Evolutionary conservation across 2,113 vertebrate species (phyloP), one percentile per base, ranked within the genome.

Genomic region (Chunga burmeisteri): DNA sequence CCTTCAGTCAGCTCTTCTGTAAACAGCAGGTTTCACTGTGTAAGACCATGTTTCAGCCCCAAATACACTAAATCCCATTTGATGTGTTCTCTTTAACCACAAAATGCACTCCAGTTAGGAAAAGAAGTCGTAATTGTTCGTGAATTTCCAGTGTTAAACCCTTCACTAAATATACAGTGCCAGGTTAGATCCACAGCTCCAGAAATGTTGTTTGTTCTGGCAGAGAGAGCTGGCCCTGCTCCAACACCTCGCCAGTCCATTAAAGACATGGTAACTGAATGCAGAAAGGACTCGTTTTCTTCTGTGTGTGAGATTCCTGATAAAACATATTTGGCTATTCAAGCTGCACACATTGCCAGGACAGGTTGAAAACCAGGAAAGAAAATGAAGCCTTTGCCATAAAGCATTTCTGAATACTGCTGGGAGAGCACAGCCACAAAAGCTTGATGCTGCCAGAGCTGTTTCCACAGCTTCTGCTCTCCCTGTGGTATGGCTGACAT

Each of bases 71-170:
- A 92, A 65, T 74, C 42, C 38, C 67, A 36, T 73, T 21, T 0
- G 0, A 15, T 26, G 23, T 38, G 27, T 38, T 85, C 84, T 74
- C 63, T 81, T 53, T 58, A 78, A 86, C 40, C 63, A 92, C 72
- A 92, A 78, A 86, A 83, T 13, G 50, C 79, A 59, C 46, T 93
- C 67, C n/a, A 47, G 56, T 90, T 63, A 74, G 95, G 80, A 83
- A 77, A 81, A 53, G 25, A 80, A 93, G 67, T 42, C 68, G 26
- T 87, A 84, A 75, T 56, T 87, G 87, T 82, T 91, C 52, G 16
- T 19, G 73, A 30, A 81, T 71, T 86, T 84, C 65, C 73, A 94
- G 61, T 42, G n/a, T 78, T 92, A 91, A 93, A 85, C 40, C 87
- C 65, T 89, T 79, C 84, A 32, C 67, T 74, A 68, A 90, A 82